These are phyloP conservation scores for Gastrophysa polygoni DNA, from an alignment of 2,888 invertebrate genomes.

Conservation along the genomic window DNA sequence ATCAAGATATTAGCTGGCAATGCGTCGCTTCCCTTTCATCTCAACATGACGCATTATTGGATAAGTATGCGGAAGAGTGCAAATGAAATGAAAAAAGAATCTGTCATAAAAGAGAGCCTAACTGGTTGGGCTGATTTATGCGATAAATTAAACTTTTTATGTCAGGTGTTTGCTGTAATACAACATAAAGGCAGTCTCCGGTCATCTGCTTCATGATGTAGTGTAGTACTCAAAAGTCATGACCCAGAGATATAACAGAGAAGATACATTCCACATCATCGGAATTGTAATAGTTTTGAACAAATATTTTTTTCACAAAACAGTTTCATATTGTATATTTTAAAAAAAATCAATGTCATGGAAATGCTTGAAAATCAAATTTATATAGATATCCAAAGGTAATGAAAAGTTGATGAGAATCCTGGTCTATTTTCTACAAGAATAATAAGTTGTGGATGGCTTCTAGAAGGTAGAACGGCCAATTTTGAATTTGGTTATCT, in stretches of 20 bases:
- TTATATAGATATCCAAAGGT: no score
- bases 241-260: neutral
- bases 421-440: no score
- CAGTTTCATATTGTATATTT: no score
- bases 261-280: neutral
- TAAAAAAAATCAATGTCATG: no score
- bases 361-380: no score
- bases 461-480: no score
- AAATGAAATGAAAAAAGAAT: slow-evolving; percentile 2
- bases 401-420: no score
- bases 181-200: slow-evolving; percentile 2
- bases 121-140: slow-evolving; percentile 16
- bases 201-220: slow-evolving; percentile 7
- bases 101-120: slow-evolving; percentile 6
- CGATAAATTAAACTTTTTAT: slow-evolving; percentile 12
- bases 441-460: no score
- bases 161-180: slow-evolving; percentile 7
- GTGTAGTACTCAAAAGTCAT: slow-evolving; percentile 3
- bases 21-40: neutral
- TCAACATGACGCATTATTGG: neutral
- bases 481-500: no score
- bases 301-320: no score
- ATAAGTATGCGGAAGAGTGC: slow-evolving; percentile 20
- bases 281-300: no score
- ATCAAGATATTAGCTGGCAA: neutral